Base-by-base conservation (phyloP, 2,888 invertebrate genomes). In the Stratiomys singularior region DNA sequence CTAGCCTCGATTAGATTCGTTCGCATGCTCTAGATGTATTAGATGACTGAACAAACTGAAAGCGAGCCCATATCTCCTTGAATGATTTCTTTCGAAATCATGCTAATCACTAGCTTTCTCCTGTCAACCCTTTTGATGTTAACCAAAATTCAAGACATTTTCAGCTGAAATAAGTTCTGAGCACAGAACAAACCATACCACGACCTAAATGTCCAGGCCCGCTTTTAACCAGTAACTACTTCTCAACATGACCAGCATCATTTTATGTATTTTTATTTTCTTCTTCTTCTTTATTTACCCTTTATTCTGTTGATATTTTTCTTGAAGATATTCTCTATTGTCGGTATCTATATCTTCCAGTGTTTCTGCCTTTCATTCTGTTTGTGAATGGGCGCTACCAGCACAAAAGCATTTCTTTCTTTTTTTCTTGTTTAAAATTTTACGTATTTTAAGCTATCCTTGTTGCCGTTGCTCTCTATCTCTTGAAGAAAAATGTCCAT, bases 201-300 rank as follows among this genome's bases (percentile, higher is more conserved):
- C 28, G 28, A n/a, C 18, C 7, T 52, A 4, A 15, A 52, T 13
- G 15, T 52, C 52, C 52, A 52, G 9, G 15, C 52, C 52, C 52
- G 52, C 52, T 5, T 52, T n/a, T 52, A 9, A 23, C 60, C n/a
- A n/a, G n/a, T 18, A 72, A 64, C 27, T 23, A 18, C 56, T 64
- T 23, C 37, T 64, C 74, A 64, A 72, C 78, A 78, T 78, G 78
- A 78, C 74, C 78, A 56, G 74, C 78, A 66, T 30, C 64, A 66
- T 30, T 52, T 52, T 52, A n/a, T 52, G 52, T 52, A n/a, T n/a
- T n/a, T n/a, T 52, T 52, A 52, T 52, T 4, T 52, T 52, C 18
- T 9, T 18, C 15, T 52, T 18, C n/a, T 52, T n/a, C n/a, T n/a
- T n/a, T 64, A 21, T 28, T 23, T 64, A 64, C 28, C 18, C 52